Evolutionary conservation across 2,113 vertebrate genomes (phyloP), one percentile per base, ranked within the genome.

Genomic region (Catagonus wagneri): DNA sequence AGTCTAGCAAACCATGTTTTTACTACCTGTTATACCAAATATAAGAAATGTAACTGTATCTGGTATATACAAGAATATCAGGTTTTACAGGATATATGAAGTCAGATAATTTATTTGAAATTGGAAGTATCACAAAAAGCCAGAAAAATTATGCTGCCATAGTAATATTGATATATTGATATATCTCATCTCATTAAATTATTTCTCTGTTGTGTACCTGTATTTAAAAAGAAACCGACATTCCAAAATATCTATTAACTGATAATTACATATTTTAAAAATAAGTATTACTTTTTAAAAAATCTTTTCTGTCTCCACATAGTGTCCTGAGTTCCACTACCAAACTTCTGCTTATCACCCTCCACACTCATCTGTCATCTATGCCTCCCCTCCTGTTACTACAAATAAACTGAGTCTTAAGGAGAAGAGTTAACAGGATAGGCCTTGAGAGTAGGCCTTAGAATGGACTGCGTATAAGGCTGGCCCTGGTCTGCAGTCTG

Each of bases 141-240:
- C 20, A 66, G 36, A 61, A 89, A 19, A 83, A 61, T 76, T 75
- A 79, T 22, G 75, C 4, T 78, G 34, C 3, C 10, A 76, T 4
- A 72, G 44, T 4, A 79, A 96, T 17, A 68, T 50, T n/a, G n/a
- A n/a, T n/a, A 44, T 44, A 44, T 44, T 75, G 32, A 50, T 71
- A 72, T n/a, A 29, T 39, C 60, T 39, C 74, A 56, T 52, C 29
- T 72, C 71, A 83, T 15, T 19, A 56, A 79, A 87, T 96, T 83
- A 90, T 65, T 94, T 96, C 36, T 94, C 69, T 79, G 80, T 12
- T 54, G 20, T 93, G 36, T 6, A 50, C 39, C 20, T 86, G 20
- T 23, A 4, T 34, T 94, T 68, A 96, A 89, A 96, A 94, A 88
- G 36, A 83, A 89, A 85, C 15, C 68, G 83, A 63, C 32, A 86